phyloP scores from a whole-genome alignment of 2,113 vertebrate genomes.

The Coryphaenoides rupestris region DNA sequence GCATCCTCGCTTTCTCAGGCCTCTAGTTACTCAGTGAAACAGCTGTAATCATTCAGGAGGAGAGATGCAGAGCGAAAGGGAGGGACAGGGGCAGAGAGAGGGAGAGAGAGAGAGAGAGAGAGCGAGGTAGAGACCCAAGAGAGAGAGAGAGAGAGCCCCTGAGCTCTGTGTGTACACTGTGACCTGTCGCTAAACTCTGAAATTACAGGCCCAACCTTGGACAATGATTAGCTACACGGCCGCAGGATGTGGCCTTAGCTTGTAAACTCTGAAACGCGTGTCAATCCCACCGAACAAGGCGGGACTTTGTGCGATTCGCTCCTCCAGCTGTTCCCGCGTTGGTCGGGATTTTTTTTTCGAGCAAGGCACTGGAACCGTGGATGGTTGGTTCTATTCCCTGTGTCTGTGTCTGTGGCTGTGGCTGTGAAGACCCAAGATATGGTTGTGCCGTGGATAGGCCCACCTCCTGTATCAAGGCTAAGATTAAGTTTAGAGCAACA shows the following conservation, averaged over 20 bases:
- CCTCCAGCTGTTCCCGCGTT: neutral
- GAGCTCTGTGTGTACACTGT: constrained; percentile 35
- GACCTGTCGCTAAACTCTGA: constrained; percentile 29
- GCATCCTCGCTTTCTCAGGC: neutral
- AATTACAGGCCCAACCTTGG: constrained; percentile 22
- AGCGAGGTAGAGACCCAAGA: no score
- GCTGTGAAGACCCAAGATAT: no score
- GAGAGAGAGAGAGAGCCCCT: constrained; percentile 17
- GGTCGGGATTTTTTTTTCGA: no score
- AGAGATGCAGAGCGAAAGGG: no score
- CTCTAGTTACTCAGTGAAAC: constrained; percentile 5
- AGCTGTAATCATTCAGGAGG: constrained; percentile 31
- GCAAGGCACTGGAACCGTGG: neutral
- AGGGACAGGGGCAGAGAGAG: no score
- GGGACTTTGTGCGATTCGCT: no score
- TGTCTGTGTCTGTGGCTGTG: neutral
- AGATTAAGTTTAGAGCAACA: no score
- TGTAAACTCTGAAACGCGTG: neutral
- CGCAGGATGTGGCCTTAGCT: neutral
- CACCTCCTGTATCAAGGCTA: no score
- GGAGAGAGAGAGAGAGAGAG: no score
- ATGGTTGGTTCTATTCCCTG: neutral
- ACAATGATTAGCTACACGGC: constrained; percentile 22
- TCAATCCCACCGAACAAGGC: constrained; percentile 1
- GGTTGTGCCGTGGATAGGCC: no score